Conservation (phyloP, 2,797 vertebrate genomes). For the Melanitta fusca region DNA sequence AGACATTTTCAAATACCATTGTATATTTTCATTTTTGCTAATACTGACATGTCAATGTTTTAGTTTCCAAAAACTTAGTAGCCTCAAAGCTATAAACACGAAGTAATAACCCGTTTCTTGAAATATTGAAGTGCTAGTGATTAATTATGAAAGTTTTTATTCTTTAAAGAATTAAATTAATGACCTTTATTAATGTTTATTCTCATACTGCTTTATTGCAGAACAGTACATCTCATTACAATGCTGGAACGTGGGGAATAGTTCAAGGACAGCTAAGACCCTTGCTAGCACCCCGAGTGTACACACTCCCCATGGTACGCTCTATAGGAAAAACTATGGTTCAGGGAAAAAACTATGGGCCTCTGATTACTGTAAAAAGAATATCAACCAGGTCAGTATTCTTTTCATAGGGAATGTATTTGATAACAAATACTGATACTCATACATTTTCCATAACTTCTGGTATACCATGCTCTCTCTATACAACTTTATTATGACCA, state of each 20-base stretch:
- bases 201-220: conserved; percentile 60
- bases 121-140: neutral
- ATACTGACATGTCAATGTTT: neutral
- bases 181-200: neutral
- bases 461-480: neutral
- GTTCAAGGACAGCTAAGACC: conserved; percentile 86
- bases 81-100: neutral
- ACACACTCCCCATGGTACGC: conserved; percentile 88
- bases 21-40: neutral
- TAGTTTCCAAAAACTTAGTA: neutral
- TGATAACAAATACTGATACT: neutral
- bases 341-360: conserved; percentile 88
- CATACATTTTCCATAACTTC: rapidly evolving
- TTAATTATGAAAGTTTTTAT: neutral
- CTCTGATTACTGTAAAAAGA: conserved; percentile 88
- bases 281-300: conserved; percentile 84
- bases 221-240: conserved; percentile 87
- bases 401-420: neutral
- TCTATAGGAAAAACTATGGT: conserved; percentile 91
- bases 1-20: neutral
- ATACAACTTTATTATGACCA: neutral
- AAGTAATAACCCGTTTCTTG: neutral
- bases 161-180: neutral
- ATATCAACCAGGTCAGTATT: conserved; percentile 85
- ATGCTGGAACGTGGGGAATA: conserved; percentile 86